A percentile compares a stretch with the other conserved stretches of the same genome.
Conservation (phyloP, 2,888 invertebrate genomes). For the Lymantria dispar region DNA sequence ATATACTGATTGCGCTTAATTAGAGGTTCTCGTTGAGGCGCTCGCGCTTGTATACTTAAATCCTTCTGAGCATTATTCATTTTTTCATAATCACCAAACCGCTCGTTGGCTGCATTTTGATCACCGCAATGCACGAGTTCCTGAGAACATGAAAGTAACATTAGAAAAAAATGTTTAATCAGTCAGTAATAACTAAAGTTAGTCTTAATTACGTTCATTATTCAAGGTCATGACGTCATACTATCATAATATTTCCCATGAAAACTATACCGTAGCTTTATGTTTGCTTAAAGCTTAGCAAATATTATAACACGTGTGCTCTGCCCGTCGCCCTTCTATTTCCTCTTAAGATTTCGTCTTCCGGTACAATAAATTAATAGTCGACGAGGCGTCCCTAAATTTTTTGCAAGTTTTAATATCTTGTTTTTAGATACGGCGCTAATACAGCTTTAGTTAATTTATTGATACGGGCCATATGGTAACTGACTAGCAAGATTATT, state of each 20-base stretch:
- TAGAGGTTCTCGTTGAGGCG: conserved; percentile 73
- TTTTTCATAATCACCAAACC: conserved; percentile 79
- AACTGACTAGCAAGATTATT: conserved; percentile 21
- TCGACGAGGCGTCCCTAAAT: conserved; percentile 46
- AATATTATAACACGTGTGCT: conserved; percentile 82
- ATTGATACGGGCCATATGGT: conserved; percentile 60
- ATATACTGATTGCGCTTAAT: conserved; percentile 82
- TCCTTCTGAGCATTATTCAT: conserved; percentile 72
- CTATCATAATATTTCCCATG: conserved; percentile 40
- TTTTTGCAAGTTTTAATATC: conserved; percentile 62
- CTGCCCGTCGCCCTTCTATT: conserved; percentile 69
- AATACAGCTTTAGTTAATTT: conserved; percentile 46
- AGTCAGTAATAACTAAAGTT: not conserved
- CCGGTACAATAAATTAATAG: conserved; percentile 78
- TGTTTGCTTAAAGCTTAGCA: conserved; percentile 74
- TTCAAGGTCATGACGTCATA: conserved; percentile 4
- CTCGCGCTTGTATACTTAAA: conserved; percentile 66
- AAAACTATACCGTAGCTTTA: conserved; percentile 49
- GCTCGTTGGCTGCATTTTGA: conserved; percentile 75
- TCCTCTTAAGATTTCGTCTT: conserved; percentile 81
- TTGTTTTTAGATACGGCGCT: conserved; percentile 57
- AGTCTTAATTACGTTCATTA: conserved; percentile 11
- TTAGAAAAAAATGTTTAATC: conserved; percentile 30
- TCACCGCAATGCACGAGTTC: conserved; percentile 71
- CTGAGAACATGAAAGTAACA: conserved; percentile 59